Conservation (phyloP, 2,113 vertebrate genomes). For the Mastomys natalensis region DNA sequence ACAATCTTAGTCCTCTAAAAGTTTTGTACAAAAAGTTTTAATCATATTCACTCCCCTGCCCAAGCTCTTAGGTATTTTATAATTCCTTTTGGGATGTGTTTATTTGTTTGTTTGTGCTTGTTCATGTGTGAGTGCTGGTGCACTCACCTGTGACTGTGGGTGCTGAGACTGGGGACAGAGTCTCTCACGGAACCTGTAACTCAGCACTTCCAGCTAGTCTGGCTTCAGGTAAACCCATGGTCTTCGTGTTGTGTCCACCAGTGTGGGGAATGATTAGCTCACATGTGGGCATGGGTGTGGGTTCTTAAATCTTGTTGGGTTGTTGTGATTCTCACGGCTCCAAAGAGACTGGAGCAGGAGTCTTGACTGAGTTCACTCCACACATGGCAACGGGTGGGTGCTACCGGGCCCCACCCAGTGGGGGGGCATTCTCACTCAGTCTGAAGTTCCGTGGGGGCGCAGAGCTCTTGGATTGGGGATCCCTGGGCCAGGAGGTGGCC, state of each 20-base stretch:
- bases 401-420: too few species aligned
- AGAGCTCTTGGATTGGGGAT: too few species aligned
- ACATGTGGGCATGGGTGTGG: too few species aligned
- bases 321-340: too few species aligned
- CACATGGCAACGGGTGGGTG: too few species aligned
- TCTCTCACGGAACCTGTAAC: neutral
- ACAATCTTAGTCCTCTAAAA: neutral
- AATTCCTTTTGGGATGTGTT: neutral
- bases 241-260: neutral
- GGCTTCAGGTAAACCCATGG: neutral
- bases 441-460: too few species aligned
- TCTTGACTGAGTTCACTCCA: too few species aligned
- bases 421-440: too few species aligned
- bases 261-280: too few species aligned
- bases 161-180: neutral
- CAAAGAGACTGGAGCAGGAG: too few species aligned
- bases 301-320: too few species aligned
- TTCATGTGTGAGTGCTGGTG: fast-evolving
- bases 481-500: too few species aligned
- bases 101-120: neutral
- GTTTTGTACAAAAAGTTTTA: neutral
- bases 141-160: neutral
- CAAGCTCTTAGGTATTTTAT: neutral
- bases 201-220: neutral
- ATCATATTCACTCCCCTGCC: neutral